phyloP scores from a whole-genome alignment of 2,113 vertebrate genomes.

The Mionectes macconnelli region DNA sequence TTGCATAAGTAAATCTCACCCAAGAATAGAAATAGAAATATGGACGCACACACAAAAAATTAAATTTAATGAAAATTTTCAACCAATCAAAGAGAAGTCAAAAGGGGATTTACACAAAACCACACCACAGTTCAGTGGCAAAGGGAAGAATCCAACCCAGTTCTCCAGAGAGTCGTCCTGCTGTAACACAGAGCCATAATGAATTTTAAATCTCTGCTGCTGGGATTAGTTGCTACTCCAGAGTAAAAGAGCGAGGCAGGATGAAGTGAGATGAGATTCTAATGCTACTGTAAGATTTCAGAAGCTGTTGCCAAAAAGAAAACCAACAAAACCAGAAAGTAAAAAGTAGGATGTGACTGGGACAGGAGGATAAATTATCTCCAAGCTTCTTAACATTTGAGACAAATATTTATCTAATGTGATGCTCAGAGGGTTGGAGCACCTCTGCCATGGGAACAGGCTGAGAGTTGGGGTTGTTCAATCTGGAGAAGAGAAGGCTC shows the following conservation, averaged over 20 bases:
- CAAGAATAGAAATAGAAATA: not conserved
- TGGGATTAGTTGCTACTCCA: not conserved
- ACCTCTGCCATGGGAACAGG: not conserved
- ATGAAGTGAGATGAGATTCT: not conserved
- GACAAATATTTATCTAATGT: not conserved
- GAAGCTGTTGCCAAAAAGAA: not conserved
- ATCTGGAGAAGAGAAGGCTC: not conserved
- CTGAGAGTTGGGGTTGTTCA: fast-evolving
- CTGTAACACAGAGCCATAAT: not conserved
- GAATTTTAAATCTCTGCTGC: not conserved
- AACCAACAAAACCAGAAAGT: not conserved
- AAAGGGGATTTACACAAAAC: not conserved
- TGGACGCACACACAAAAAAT: not conserved
- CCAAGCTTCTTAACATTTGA: not conserved
- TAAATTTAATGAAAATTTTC: not conserved
- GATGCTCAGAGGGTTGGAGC: not conserved
- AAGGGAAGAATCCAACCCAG: not conserved
- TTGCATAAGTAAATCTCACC: not conserved
- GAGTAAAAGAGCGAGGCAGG: not conserved
- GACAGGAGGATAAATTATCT: not conserved
- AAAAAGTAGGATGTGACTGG: not conserved
- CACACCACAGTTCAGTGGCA: not conserved
- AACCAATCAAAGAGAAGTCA: not conserved
- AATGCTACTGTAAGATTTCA: not conserved
- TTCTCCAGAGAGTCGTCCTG: not conserved